Base-by-base conservation (phyloP, 2,888 invertebrate species). In the Cosmia pyralina region DNA sequence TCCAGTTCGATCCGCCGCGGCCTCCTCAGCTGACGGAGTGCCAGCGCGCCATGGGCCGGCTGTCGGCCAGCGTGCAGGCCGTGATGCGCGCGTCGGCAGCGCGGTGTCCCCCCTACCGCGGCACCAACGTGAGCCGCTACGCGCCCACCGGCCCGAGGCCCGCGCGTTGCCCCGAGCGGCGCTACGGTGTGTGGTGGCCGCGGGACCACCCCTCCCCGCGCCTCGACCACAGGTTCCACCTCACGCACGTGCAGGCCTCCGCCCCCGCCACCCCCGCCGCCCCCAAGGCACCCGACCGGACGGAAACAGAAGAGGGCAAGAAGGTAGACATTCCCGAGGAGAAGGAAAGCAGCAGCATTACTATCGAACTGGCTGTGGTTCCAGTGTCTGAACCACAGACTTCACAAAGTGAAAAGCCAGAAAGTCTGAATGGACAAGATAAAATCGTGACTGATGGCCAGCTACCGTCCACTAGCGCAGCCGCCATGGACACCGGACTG, bases 1-100 rank as follows among this genome's bases (percentile, higher is more conserved):
- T 96, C 77, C 95, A 94, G 88, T 94, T 96, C 77, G 95, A 96
- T 75, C 79, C 92, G n/a, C 94, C 95, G 41, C 89, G 93, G 69
- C 92, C 92, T 8, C 93, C 93, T 2, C 95, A 93, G 78, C 81
- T 92, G 66, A 85, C 91, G 3, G 94, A 94, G 22, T 93, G 93
- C 71, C 95, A 95, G 82, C 92, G 94, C 41, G 94, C 93, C 11
- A 92, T 94, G 88, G 93, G 94, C 15, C 90, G 94, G 2, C 87
- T 95, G 60, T 93, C 94, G 22, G 93, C 94, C 3, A 94, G 93
- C 78, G 93, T 95, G 72, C 95, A 95, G 79, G 95, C 93, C 2
- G 93, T 93, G 52, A 92, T 94, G 88, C 89, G 94, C 11, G 93
- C 94, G 19, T 90, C 93, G 7, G 92, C 93, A 1, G 91, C 92